These are phyloP conservation scores for Aplodontia rufa DNA, from an alignment of 2,113 vertebrate species.

Conservation along the genomic window DNA sequence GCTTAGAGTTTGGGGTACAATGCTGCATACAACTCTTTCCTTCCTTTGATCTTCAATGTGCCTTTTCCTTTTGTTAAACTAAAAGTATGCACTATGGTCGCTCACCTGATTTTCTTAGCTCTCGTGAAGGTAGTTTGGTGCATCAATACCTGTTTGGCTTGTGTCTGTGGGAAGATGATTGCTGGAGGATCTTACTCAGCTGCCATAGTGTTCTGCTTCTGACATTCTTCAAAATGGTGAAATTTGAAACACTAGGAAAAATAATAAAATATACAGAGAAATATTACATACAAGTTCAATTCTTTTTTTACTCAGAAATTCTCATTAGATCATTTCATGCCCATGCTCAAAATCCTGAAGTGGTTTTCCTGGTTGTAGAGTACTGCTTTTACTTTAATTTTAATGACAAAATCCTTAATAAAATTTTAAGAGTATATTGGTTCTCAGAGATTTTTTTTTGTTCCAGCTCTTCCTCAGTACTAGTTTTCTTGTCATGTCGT, in stretches of 20 bases:
- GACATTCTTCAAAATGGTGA: neutral
- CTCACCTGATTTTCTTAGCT: neutral
- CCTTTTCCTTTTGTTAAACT: too few relatives aligned
- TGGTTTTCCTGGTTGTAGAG: neutral
- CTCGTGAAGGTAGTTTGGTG: neutral
- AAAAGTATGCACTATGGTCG: too few relatives aligned
- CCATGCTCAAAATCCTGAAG: neutral
- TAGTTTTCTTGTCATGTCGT: neutral
- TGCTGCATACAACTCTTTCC: neutral
- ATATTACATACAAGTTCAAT: neutral
- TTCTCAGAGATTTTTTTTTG: neutral
- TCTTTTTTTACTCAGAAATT: neutral
- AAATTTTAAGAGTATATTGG: neutral
- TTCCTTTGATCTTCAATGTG: neutral
- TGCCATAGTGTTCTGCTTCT: neutral
- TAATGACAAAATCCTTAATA: neutral
- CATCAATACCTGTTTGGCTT: too few relatives aligned
- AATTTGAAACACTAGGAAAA: neutral
- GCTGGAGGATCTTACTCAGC: neutral
- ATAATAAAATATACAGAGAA: neutral
- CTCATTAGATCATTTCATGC: neutral
- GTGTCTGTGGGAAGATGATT: too few relatives aligned
- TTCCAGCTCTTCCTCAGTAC: neutral
- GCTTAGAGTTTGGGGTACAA: neutral
- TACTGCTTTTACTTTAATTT: conserved; percentile 5